Evolutionary conservation across 2,113 vertebrate species (phyloP), one percentile per base, ranked within the genome.

Genomic region (Alethe diademata): DNA sequence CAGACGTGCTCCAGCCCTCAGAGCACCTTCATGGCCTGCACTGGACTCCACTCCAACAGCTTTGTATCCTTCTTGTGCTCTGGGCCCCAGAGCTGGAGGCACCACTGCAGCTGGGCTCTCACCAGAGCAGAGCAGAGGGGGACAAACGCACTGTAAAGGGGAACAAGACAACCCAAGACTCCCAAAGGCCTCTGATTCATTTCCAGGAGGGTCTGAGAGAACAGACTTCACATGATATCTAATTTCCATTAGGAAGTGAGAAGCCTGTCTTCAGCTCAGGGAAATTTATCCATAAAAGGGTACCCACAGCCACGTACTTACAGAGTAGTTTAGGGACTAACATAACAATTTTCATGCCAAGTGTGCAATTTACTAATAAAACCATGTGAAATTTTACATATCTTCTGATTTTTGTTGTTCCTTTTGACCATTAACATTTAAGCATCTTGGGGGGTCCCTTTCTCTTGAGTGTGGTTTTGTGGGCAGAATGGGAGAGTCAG

Each of bases 301-400:
- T 31, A 31, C 4, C 29, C 5, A 3, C 23, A 45, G 38, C n/a
- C 14, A 10, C 19, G 20, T 40, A 19, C 14, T 25, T 75, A 16
- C 0, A 22, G 12, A 67, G 28, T 53, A 67, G 13, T 38, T 81
- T 36, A 38, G 60, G 8, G 16, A 60, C 28, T 53, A 51, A 67
- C 9, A 14, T 9, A 67, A 57, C 19, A 6, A 60, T 31, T 60
- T 67, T 47, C 6, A 29, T 18, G 24, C 6, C 13, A 67, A 47
- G 19, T 67, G 20, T 31, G 9, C 29, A 45, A 82, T 89, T 74
- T 53, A 67, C 76, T 81, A 67, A 75, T 74, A 89, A 89, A 89
- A 47, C 24, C 3, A 20, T 18, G 28, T 66, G n/a, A n/a, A 66
- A 45, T 53, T 38, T 47, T 53, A 73, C 0, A 0, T 9, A 12